phyloP scores from a whole-genome alignment of 2,888 invertebrate species.

The Nymphalis polychloros region DNA sequence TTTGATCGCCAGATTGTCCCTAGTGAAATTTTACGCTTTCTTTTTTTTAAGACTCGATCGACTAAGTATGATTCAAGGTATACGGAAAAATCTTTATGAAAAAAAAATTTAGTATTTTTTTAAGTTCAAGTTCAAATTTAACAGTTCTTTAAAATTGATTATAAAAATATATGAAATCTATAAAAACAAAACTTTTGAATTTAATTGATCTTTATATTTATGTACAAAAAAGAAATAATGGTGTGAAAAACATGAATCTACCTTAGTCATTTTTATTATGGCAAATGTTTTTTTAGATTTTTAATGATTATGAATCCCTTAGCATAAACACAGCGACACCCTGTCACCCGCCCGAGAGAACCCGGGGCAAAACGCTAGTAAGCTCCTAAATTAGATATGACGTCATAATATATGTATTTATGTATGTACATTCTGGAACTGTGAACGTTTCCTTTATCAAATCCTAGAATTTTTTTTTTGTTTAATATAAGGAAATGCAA shows the following conservation, averaged over 20 bases:
- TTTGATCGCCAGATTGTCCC: slow-evolving; percentile 24
- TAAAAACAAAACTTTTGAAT: too few species aligned
- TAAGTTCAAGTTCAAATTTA: too few species aligned
- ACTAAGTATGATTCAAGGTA: neutral
- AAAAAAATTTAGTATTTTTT: slow-evolving; percentile 15
- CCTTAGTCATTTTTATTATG: slow-evolving; percentile 18
- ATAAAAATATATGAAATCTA: too few species aligned
- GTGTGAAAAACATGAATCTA: neutral
- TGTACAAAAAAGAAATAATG: neutral
- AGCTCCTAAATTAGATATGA: slow-evolving; percentile 81
- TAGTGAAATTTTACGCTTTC: slow-evolving; percentile 14
- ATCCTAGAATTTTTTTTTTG: slow-evolving; percentile 13
- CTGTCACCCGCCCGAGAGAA: slow-evolving; percentile 78
- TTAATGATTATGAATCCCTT: slow-evolving; percentile 54
- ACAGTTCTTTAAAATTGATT: too few species aligned
- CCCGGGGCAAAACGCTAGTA: slow-evolving; percentile 80
- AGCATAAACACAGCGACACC: slow-evolving; percentile 79
- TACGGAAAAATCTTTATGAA: neutral
- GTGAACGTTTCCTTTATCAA: slow-evolving; percentile 36
- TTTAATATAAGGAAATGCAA: slow-evolving; percentile 2
- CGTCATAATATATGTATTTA: slow-evolving; percentile 58
- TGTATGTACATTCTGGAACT: slow-evolving; percentile 62
- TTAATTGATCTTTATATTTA: too few species aligned
- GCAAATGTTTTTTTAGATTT: slow-evolving; percentile 16
- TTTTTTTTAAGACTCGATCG: slow-evolving; percentile 2